phyloP scores from a whole-genome alignment of 1,140 invertebrate species.

The Aphis gossypii region DNA sequence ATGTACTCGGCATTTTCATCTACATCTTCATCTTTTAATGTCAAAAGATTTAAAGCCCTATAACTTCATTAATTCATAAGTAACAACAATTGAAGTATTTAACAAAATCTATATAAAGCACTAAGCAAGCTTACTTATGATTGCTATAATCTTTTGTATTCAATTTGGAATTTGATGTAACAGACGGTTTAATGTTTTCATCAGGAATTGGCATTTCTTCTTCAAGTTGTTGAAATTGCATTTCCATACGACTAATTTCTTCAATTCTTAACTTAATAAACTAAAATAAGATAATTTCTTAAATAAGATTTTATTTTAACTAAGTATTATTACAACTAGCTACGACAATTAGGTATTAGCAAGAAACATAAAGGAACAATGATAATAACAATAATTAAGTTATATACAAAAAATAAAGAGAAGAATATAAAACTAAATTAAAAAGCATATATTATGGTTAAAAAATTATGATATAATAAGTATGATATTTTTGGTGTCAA shows the following conservation, averaged over 20 bases:
- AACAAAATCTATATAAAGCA: not conserved
- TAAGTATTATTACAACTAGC: no score
- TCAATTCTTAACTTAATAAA: slow-evolving; percentile 56
- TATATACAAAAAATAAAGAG: not conserved
- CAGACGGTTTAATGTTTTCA: slow-evolving; percentile 5
- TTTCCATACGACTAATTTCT: slow-evolving; percentile 27
- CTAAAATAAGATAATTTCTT: not conserved
- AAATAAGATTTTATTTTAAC: no score
- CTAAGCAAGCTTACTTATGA: slow-evolving; percentile 41
- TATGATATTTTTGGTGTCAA: no score
- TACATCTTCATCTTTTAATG: slow-evolving; percentile 55
- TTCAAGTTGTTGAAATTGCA: not conserved
- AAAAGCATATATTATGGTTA: no score
- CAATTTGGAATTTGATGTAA: not conserved
- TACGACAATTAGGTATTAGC: no score
- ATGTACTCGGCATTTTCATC: slow-evolving; percentile 53
- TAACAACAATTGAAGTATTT: not conserved
- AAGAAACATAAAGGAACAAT: no score
- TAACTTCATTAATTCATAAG: slow-evolving; percentile 3
- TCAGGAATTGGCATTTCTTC: slow-evolving; percentile 43
- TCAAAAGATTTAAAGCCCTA: slow-evolving; percentile 40
- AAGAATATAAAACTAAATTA: no score
- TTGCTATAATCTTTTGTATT: slow-evolving; percentile 18
- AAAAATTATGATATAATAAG: no score
- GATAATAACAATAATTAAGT: no score